These are phyloP conservation scores for Motacilla alba DNA, from an alignment of 2,113 vertebrate genomes.

Conservation along the genomic window DNA sequence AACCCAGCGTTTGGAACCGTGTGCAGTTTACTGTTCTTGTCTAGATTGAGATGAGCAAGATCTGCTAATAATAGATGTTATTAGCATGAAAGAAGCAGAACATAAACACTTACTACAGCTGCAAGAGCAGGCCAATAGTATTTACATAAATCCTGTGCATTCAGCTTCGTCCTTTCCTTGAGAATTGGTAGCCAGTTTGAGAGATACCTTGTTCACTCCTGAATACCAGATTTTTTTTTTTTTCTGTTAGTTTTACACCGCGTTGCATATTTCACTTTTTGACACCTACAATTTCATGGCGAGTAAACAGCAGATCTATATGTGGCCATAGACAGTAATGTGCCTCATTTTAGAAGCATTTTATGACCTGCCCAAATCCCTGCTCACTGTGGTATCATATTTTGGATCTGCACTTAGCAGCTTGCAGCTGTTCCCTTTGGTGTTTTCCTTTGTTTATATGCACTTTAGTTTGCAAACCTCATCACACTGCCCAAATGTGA, in stretches of 20 bases:
- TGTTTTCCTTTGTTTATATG: background rate
- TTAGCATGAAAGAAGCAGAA: background rate
- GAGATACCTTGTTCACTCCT: background rate
- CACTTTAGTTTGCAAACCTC: background rate
- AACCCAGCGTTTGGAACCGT: background rate
- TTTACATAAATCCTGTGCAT: background rate
- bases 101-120: background rate
- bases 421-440: background rate
- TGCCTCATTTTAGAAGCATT: background rate
- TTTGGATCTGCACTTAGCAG: background rate
- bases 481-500: background rate
- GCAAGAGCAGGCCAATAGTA: background rate
- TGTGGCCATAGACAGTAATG: background rate
- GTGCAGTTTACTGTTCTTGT: background rate
- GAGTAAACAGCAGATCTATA: background rate
- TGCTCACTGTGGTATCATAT: background rate
- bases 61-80: background rate
- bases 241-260: background rate
- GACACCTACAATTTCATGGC: background rate
- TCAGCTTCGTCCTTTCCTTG: background rate
- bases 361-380: background rate
- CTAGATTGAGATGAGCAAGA: background rate
- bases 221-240: background rate
- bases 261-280: slow-evolving; percentile 1
- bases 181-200: background rate